These are phyloP conservation scores for Nesogale talazaci DNA, from an alignment of 2,113 vertebrate genomes.

Conservation along the genomic window DNA sequence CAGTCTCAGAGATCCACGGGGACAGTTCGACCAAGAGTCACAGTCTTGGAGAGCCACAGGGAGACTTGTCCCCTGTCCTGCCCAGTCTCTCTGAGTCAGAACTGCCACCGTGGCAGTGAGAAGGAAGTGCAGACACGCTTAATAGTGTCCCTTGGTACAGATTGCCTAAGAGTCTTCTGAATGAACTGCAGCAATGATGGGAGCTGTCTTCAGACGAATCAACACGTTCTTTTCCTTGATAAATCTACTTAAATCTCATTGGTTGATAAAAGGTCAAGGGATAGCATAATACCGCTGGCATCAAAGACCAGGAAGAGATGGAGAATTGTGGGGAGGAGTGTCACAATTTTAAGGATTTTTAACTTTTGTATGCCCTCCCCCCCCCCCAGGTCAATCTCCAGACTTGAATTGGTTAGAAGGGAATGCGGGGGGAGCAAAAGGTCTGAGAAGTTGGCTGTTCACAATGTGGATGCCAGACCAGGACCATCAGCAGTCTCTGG, in stretches of 20 bases:
- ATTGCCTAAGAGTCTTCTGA: constrained; percentile 13
- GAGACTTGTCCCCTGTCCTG: too few relatives aligned
- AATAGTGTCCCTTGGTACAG: not conserved
- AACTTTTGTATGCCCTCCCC: too few relatives aligned
- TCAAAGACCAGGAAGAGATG: not conserved
- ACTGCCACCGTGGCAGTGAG: too few relatives aligned
- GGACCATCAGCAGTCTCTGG: not conserved
- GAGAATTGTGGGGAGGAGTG: not conserved
- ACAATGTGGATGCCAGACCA: not conserved
- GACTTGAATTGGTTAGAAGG: constrained; percentile 11
- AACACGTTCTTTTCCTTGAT: constrained; percentile 22
- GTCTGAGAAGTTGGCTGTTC: not conserved
- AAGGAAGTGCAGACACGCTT: not conserved
- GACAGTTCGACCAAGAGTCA: too few relatives aligned
- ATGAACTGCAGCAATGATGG: not conserved
- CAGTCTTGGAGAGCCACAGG: too few relatives aligned
- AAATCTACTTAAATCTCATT: constrained; percentile 23
- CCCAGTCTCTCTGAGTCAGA: too few relatives aligned
- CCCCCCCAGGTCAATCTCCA: too few relatives aligned
- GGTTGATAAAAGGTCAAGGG: not conserved
- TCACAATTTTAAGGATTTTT: constrained; percentile 13
- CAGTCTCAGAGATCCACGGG: too few relatives aligned
- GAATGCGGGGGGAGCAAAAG: not conserved
- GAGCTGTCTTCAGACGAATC: not conserved
- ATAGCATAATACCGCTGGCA: not conserved